Conservation (phyloP, 2,888 invertebrate genomes). For the Sturmia bella region DNA sequence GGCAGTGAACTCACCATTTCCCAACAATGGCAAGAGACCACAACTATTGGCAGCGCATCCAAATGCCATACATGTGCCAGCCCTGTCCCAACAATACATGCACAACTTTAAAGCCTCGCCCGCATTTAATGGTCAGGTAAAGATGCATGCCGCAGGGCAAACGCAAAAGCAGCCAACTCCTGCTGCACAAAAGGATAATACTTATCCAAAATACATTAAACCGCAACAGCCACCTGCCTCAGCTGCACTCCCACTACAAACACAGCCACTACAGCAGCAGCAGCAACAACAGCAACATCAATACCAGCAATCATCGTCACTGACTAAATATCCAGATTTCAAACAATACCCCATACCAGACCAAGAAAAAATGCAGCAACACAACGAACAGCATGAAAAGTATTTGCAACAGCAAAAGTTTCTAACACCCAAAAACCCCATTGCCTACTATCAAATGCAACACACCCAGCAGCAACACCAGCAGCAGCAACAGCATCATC, state of each 20-base stretch:
- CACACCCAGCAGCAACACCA: constrained; percentile 18
- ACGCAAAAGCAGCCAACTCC: constrained; percentile 47
- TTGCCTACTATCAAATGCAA: constrained; percentile 54
- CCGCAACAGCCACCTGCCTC: constrained; percentile 47
- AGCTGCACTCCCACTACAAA: constrained; percentile 31
- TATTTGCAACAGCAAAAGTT: constrained; percentile 67
- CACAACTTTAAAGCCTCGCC: constrained; percentile 79
- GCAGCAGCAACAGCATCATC: constrained; percentile 36
- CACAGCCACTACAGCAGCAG: constrained; percentile 27
- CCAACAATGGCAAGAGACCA: constrained; percentile 70
- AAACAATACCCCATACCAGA: constrained; percentile 66
- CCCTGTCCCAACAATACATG: constrained; percentile 71
- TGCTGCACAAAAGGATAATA: constrained; percentile 47
- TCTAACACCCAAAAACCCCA: constrained; percentile 55
- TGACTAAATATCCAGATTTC: constrained; percentile 51
- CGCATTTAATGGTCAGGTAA: constrained; percentile 76
- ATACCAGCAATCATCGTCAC: constrained; percentile 10
- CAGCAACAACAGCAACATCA: constrained; percentile 43
- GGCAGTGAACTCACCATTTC: constrained; percentile 72
- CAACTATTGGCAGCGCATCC: constrained; percentile 60
- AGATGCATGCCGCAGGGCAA: constrained; percentile 71
- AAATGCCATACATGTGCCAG: constrained; percentile 61
- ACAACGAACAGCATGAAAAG: constrained; percentile 66
- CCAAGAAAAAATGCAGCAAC: constrained; percentile 60
- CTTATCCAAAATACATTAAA: constrained; percentile 53